Evolutionary conservation across 2,888 invertebrate species (phyloP).

Genomic region (Lamproptera curius): DNA sequence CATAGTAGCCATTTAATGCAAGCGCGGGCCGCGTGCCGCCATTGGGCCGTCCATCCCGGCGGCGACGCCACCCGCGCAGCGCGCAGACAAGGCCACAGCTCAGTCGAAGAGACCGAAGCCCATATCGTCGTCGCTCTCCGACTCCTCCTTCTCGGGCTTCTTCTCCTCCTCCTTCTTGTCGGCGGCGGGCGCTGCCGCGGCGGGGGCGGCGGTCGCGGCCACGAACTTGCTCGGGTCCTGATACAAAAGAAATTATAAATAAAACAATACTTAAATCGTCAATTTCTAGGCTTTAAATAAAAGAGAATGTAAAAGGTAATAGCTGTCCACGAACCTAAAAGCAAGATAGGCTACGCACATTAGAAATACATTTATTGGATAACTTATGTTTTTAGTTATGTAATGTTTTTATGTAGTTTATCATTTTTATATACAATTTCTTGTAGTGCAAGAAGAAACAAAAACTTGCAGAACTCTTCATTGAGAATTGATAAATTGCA

Average conservation of each 20-base stretch:
- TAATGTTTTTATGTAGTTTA: too few relatives aligned
- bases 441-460: too few relatives aligned
- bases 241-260: background rate
- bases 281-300: too few relatives aligned
- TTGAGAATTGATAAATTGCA: too few relatives aligned
- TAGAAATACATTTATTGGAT: too few relatives aligned
- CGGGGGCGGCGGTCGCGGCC: slow-evolving; percentile 80
- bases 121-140: slow-evolving; percentile 96
- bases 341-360: too few relatives aligned
- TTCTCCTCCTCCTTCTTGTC: slow-evolving; percentile 82
- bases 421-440: too few relatives aligned
- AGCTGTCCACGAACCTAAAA: too few relatives aligned
- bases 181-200: slow-evolving; percentile 80
- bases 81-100: slow-evolving; percentile 40
- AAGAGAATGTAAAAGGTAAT: too few relatives aligned
- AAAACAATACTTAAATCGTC: background rate
- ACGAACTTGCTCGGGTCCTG: slow-evolving; percentile 97
- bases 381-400: too few relatives aligned
- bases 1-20: slow-evolving; percentile 48
- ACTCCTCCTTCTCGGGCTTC: slow-evolving; percentile 89
- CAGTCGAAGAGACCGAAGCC: slow-evolving; percentile 97
- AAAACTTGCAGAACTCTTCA: too few relatives aligned
- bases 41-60: slow-evolving; percentile 69
- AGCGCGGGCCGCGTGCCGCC: slow-evolving; percentile 54
- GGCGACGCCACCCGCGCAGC: slow-evolving; percentile 43